phyloP scores from a whole-genome alignment of 2,113 vertebrate species.

The Psammodynastes pulverulentus region DNA sequence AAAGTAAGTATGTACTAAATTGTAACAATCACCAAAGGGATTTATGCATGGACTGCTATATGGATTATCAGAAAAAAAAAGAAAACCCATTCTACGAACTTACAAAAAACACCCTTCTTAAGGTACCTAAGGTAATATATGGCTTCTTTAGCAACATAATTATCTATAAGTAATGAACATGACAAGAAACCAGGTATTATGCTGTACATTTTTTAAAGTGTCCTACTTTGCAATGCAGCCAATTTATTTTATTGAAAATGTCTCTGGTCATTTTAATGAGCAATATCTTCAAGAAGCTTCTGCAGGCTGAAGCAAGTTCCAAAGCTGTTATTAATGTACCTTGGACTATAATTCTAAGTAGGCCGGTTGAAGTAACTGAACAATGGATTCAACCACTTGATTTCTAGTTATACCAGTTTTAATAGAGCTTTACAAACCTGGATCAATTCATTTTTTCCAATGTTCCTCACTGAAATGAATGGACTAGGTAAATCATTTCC shows the following conservation, averaged over 20 bases:
- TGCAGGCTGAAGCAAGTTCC: background rate
- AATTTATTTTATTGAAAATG: background rate
- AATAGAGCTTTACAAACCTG: background rate
- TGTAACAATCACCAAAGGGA: background rate
- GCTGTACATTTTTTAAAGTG: background rate
- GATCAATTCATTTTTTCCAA: background rate
- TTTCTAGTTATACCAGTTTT: background rate
- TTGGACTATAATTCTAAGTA: background rate
- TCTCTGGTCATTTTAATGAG: background rate
- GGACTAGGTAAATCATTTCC: background rate
- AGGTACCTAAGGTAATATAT: background rate
- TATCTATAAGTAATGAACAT: background rate
- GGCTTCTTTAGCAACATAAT: background rate
- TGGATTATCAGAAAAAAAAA: background rate
- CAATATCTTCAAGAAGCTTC: background rate
- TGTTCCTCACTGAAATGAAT: background rate
- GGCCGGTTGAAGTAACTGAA: background rate
- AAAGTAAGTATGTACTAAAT: background rate
- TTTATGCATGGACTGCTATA: background rate
- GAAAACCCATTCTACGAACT: background rate
- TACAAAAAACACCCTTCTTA: background rate
- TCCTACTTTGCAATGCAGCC: background rate
- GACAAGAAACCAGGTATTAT: background rate
- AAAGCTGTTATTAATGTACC: background rate
- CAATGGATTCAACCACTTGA: background rate